These are phyloP conservation scores for Progne subis DNA, from an alignment of 2,113 vertebrate species.

Conservation along the genomic window DNA sequence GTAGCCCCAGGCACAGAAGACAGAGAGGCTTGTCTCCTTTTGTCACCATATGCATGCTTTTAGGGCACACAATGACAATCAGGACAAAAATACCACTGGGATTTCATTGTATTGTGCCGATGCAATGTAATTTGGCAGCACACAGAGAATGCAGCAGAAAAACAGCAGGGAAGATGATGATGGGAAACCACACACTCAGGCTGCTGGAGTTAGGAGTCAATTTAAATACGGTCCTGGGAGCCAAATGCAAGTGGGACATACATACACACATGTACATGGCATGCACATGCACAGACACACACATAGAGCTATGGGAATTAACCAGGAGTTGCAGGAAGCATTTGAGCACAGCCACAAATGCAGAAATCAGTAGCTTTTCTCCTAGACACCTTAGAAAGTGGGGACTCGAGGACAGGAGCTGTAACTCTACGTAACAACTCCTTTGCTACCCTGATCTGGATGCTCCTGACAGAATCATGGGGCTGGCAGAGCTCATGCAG, in stretches of 20 bases:
- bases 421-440: neutral
- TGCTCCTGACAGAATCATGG: neutral
- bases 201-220: neutral
- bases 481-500: neutral
- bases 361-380: neutral
- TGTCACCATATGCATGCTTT: constrained; percentile 40
- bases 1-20: neutral
- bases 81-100: constrained; percentile 38
- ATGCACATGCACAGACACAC: neutral
- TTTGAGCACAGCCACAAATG: neutral
- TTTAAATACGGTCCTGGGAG: neutral
- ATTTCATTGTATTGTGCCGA: constrained; percentile 31
- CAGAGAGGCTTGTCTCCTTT: neutral
- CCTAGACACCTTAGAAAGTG: neutral
- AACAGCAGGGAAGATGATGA: neutral
- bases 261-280: neutral
- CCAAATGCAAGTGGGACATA: neutral
- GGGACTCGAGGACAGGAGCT: neutral
- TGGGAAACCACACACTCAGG: neutral
- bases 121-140: constrained; percentile 31
- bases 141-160: constrained; percentile 41
- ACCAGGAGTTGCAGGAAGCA: neutral
- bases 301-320: neutral
- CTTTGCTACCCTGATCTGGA: neutral
- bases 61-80: constrained; percentile 34